These are phyloP conservation scores for Lagocephalus sceleratus DNA, from an alignment of 2,797 vertebrate genomes.

Conservation along the genomic window DNA sequence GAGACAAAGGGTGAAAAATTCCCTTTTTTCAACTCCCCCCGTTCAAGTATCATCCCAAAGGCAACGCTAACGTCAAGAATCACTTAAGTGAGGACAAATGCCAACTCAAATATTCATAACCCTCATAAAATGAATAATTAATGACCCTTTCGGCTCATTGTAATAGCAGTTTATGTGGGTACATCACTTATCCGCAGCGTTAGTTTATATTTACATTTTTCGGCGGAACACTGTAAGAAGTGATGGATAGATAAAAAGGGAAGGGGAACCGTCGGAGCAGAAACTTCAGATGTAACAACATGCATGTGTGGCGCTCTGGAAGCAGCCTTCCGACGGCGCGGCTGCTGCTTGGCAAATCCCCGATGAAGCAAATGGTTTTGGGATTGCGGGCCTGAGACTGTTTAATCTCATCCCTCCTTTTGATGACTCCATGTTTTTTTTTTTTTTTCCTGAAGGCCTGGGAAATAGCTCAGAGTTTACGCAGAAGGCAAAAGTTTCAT, in stretches of 20 bases:
- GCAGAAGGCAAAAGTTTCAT: conserved; percentile 52
- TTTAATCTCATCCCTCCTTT: conserved; percentile 54
- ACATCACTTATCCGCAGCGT: conserved; percentile 6
- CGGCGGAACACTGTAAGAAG: conserved; percentile 11
- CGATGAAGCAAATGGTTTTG: too few species aligned
- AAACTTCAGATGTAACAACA: conserved; percentile 40
- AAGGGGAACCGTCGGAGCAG: conserved; percentile 20
- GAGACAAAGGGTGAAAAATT: too few species aligned
- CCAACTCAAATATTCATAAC: not conserved
- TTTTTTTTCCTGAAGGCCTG: conserved; percentile 30
- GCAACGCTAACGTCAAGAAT: not conserved
- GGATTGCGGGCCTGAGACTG: conserved; percentile 24
- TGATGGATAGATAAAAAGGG: conserved; percentile 1
- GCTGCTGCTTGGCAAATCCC: conserved; percentile 51
- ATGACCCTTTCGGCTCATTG: not conserved
- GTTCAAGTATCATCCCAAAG: not conserved
- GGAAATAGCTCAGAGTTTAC: conserved; percentile 52
- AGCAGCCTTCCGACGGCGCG: conserved; percentile 41
- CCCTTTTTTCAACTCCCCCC: not conserved
- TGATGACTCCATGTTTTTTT: conserved; percentile 45
- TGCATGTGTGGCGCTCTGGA: conserved; percentile 47
- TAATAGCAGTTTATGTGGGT: not conserved
- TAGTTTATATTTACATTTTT: not conserved
- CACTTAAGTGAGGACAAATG: not conserved
- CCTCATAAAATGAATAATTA: not conserved